phyloP scores from a whole-genome alignment of 2,797 vertebrate genomes.

The Gymnocypris eckloni region DNA sequence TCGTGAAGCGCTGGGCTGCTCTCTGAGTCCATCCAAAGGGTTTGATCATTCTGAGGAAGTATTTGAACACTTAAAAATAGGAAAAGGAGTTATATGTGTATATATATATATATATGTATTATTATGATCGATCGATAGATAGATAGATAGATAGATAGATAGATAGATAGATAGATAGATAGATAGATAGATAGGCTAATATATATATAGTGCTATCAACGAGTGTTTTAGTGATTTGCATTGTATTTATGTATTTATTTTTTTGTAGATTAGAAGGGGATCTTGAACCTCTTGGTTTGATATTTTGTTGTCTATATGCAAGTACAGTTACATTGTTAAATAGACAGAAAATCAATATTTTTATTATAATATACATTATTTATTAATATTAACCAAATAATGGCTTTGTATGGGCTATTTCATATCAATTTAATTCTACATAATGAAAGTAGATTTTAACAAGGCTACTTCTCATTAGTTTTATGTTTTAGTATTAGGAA shows the following conservation, averaged over 20 bases:
- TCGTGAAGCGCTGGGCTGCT: slow-evolving; percentile 49
- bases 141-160: no score
- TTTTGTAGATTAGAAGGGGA: not conserved
- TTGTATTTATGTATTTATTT: not conserved
- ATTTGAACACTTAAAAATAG: not conserved
- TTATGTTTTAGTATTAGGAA: not conserved
- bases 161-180: no score
- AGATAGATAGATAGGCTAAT: no score
- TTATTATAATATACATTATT: not conserved
- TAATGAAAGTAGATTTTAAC: no score
- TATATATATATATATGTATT: no score
- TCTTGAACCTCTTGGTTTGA: not conserved
- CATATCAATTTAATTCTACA: no score
- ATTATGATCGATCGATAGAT: no score
- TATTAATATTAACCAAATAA: not conserved
- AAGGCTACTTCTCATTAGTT: not conserved
- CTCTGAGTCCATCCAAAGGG: slow-evolving; percentile 22
- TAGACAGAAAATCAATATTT: no score
- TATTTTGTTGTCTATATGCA: not conserved
- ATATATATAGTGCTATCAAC: not conserved
- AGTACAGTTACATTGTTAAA: not conserved
- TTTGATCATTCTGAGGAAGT: not conserved
- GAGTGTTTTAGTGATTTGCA: not conserved
- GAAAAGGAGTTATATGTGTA: not conserved
- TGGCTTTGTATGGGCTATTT: not conserved